Evolutionary conservation across 2,797 vertebrate genomes (phyloP), one percentile per base, ranked within the genome.

Genomic region (Pseudochirops cupreus): DNA sequence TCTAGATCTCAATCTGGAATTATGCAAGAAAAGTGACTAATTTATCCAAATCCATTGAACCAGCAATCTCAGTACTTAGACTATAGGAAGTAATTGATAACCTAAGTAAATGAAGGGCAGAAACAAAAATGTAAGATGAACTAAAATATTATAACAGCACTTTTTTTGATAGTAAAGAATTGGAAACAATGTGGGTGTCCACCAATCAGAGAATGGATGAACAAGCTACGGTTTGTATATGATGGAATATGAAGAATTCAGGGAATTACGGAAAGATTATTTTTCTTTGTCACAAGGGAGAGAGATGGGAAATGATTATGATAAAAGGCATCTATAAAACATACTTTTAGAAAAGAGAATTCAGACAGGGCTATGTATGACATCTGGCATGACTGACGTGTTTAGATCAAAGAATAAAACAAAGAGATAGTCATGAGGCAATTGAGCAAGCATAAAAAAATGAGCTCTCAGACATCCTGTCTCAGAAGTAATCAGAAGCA

Each of bases 371-470:
- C 26, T 94, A 93, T 97, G 92, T 91, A 24, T 91, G 56, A 89
- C 56, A 93, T 24, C 2, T 87, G 62, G 24, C n/a, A n/a, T 55
- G 89, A 54, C 33, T 96, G 94, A 95, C 95, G 95, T 87, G 52
- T 96, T 67, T 87, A 94, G 91, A 67, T 94, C 52, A 58, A 95
- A 93, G 94, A 91, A 90, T 57, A 93, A 95, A 96, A 92, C 5
- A 94, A 96, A 11, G 50, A 62, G 96, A 59, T 0, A 0, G 92
- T 14, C 55, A 31, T 1, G 59, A 92, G 90, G 56, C 33, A 95
- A 87, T 91, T 93, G 67, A 94, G 91, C n/a, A 98, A 97, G 96
- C 96, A 97, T 97, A 97, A 97, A 5, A 5, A 94, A 96, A 29
- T 93, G 21, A 96, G n/a, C 33, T 96, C 55, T 97, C 97, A 95